These are phyloP conservation scores for Craseonycteris thonglongyai DNA, from an alignment of 2,113 vertebrate genomes.

Conservation along the genomic window DNA sequence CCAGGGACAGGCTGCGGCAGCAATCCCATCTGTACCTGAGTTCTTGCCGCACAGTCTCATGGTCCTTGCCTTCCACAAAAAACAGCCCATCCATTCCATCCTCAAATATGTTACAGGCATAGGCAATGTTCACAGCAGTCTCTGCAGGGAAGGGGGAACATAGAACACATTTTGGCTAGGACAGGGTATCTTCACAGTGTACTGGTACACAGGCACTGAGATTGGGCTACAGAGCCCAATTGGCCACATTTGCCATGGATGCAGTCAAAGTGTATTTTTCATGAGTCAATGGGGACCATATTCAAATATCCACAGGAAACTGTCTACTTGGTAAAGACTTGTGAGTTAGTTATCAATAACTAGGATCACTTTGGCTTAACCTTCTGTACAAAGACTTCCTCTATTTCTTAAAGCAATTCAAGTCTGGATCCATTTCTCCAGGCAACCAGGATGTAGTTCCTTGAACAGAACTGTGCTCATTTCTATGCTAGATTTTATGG, in stretches of 20 bases:
- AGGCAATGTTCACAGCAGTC: constrained; percentile 94
- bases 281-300: not conserved
- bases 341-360: not conserved
- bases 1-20: not conserved
- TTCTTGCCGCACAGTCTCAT: constrained; percentile 81
- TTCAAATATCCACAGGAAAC: not conserved
- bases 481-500: constrained; percentile 24
- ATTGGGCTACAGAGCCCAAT: not conserved
- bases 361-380: not conserved
- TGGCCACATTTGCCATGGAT: not conserved
- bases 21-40: constrained; percentile 79
- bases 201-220: not conserved
- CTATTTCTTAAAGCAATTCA: constrained; percentile 22
- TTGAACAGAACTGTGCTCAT: not conserved
- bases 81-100: constrained; percentile 92
- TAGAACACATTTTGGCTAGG: not conserved
- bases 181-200: not conserved
- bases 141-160: constrained; percentile 78
- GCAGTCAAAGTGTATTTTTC: not conserved
- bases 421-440: not conserved
- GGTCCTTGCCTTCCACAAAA: constrained; percentile 80
- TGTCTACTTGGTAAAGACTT: not conserved
- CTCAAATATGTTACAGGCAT: constrained; percentile 90
- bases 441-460: not conserved
- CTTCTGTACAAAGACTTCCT: not conserved